Evolutionary conservation across 2,113 vertebrate species (phyloP), one percentile per base, ranked within the genome.

Genomic region (Morone chrysops): DNA sequence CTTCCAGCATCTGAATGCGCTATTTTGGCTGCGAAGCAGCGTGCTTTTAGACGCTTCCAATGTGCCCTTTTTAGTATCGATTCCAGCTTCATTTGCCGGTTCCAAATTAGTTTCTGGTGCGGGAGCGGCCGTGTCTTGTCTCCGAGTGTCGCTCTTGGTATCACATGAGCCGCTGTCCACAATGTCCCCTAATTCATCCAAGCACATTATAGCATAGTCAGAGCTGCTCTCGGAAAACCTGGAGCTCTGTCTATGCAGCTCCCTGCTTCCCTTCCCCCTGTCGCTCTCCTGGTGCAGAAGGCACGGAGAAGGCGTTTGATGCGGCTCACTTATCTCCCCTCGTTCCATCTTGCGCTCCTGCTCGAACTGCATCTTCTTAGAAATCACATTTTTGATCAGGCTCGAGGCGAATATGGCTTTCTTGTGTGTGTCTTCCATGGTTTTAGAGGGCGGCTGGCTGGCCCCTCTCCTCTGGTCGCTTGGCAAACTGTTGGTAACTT

Each of bases 361-460:
- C 82, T 99, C 98, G 56, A 96, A 95, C 93, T 98, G 97, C 96
- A 99, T 99, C 91, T 99, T 99, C 92, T 99, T 99, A 31, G 97
- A 98, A 91, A 99, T 96, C 0, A 99, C 97, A 72, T 98, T 99
- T 93, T 99, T 97, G 60, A 99, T 96, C 45, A 99, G 93, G 60
- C 96, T 99, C 14, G 97, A 97, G 0, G 97, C 98, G 79, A 97
- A 96, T 54, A 94, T 94, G 63, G 98, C 97, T 92, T 98, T 99
- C 92, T 96, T 97, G 90, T 96, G 96, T 41, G 95, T 62, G 47
- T 91, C 96, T 25, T 96, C 96, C 63, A 95, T 96, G 86, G 83
- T 76, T 81, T 94, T 92, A 18, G 89, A 85, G 57, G 87, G 76
- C 82, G 77, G 88, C 86, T 86, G 90, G 89, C 84, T 78, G 83